Evolutionary conservation across 2,888 invertebrate genomes (phyloP), one percentile per base, ranked within the genome.

Genomic region (Hirtodrosophila duncani): DNA sequence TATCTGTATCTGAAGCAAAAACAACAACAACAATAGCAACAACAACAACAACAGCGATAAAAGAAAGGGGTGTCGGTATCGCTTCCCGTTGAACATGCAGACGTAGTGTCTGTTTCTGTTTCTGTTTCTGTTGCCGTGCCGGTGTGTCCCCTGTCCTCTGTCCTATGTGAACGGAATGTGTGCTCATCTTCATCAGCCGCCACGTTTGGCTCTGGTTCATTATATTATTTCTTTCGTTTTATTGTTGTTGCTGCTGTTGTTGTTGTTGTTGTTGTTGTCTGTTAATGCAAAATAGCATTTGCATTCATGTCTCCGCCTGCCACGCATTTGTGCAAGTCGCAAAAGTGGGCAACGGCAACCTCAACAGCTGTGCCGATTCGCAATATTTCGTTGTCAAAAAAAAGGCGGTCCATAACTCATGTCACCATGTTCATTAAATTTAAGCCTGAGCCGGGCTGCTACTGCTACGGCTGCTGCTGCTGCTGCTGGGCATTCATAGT

Each of bases 371-470:
- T 56, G 66, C 66, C 58, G 61, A 71, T 65, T 75, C 48, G 60
- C 68, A 55, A 71, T 75, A 55, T 71, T 67, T 71, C 68, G 65
- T 55, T 71, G 64, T 67, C 67, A 64, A 62, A 45, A 31, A 16
- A 21, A 14, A 67, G 55, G 50, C 70, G 66, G 57, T 44, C 55
- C 68, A 71, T 77, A 75, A 75, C 55, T 71, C 77, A 75, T 71
- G 75, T 70, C 75, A 71, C 56, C 70, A 60, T 75, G 70, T 70
- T 70, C 77, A 70, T 70, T 70, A 75, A 70, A 75, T 71, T 60
- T 65, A 60, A 63, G 59, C 59, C 38, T 56, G 53, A 57, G 63
- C 55, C 52, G 63, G 55, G 36, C 37, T 42, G 41, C 33, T 43
- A 44, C 30, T 56, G 57, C 29, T 48, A 11, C 36, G 41, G 30